Evolutionary conservation across 2,113 vertebrate genomes (phyloP).

Genomic region (Dromas ardeola): DNA sequence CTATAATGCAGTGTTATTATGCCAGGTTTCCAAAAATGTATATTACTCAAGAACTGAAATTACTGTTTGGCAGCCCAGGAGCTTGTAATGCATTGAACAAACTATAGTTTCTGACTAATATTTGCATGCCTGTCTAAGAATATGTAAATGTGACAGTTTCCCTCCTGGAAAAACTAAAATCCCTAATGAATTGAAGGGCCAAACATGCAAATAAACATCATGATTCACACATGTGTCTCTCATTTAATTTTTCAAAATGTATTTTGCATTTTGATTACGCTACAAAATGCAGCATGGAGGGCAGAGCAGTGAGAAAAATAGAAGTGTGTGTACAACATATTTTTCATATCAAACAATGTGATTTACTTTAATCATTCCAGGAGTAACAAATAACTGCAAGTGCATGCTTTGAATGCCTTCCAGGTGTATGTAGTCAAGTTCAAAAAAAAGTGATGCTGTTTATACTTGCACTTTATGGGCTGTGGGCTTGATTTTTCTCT

Average conservation of each 20-base stretch:
- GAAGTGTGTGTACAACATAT: conserved; percentile 37
- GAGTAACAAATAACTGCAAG: conserved; percentile 53
- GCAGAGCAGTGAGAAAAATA: conserved; percentile 40
- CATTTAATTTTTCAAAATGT: conserved; percentile 71
- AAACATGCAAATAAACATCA: conserved; percentile 67
- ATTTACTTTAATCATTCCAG: conserved; percentile 67
- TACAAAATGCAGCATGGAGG: conserved; percentile 38
- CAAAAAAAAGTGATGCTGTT: not conserved
- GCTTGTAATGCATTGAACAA: conserved; percentile 45
- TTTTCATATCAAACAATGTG: conserved; percentile 69
- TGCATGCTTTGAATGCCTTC: conserved; percentile 52
- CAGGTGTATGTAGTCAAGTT: conserved; percentile 20
- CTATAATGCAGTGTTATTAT: conserved; percentile 12
- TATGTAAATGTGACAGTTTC: conserved; percentile 53
- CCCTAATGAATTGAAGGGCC: conserved; percentile 54
- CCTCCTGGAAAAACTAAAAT: conserved; percentile 41
- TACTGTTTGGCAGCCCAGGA: conserved; percentile 12
- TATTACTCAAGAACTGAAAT: conserved; percentile 51
- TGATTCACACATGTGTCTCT: conserved; percentile 55
- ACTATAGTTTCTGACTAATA: not conserved
- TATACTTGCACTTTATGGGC: not conserved
- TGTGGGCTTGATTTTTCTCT: not conserved
- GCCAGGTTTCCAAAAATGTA: conserved; percentile 19
- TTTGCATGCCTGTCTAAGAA: conserved; percentile 25
- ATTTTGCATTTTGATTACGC: conserved; percentile 73